phyloP scores from a whole-genome alignment of 2,797 vertebrate species.

The Enteromius treurensis region DNA sequence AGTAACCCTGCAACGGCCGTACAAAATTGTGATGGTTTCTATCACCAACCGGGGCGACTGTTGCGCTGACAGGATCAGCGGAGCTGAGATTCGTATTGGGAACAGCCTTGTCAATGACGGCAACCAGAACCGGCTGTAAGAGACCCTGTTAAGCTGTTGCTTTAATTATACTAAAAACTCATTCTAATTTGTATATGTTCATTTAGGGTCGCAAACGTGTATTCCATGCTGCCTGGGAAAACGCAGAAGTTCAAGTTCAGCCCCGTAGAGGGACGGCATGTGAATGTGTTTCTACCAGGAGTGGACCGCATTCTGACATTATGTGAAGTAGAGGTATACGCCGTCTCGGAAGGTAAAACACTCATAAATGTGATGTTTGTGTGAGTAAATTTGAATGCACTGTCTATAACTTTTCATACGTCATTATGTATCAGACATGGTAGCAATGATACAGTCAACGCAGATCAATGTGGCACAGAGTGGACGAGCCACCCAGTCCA shows the following conservation, averaged over 20 bases:
- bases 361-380: background rate
- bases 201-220: background rate
- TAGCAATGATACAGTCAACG: background rate
- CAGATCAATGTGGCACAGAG: background rate
- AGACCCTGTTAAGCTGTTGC: background rate
- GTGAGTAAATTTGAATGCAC: background rate
- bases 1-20: background rate
- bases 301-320: conserved; percentile 1
- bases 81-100: conserved; percentile 27
- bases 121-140: conserved; percentile 15
- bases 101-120: background rate
- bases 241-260: conserved; percentile 16
- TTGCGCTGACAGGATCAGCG: background rate
- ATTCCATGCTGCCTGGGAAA: conserved; percentile 1
- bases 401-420: background rate
- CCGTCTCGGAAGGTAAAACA: conserved; percentile 5
- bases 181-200: background rate
- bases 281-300: conserved; percentile 1
- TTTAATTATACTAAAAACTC: background rate
- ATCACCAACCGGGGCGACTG: conserved; percentile 1
- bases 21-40: conserved; percentile 2
- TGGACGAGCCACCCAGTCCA: conserved; percentile 36
- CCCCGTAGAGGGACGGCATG: background rate
- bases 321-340: conserved; percentile 22
- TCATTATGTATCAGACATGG: background rate